These are phyloP conservation scores for Trichomalopsis sarcophagae DNA, from an alignment of 1,140 invertebrate genomes.

Conservation along the genomic window DNA sequence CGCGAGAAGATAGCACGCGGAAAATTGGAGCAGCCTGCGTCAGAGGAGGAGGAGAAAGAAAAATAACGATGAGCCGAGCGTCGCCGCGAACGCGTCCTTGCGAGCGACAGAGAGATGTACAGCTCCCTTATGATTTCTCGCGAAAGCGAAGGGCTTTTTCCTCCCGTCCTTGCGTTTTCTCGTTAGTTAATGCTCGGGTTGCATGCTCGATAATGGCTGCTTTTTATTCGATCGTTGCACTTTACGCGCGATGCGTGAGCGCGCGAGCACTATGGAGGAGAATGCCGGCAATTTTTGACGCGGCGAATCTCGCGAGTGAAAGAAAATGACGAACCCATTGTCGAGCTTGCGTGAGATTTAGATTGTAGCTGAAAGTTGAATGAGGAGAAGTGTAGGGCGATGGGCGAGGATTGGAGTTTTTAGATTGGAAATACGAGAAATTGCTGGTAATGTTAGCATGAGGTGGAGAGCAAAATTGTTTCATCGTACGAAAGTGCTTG, in stretches of 20 bases:
- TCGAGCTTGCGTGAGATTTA: not conserved
- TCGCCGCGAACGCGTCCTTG: not conserved
- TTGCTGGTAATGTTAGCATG: too few relatives aligned
- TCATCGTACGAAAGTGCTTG: too few relatives aligned
- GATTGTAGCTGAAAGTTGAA: not conserved
- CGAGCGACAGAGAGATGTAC: not conserved
- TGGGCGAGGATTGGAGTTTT: not conserved
- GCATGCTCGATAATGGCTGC: conserved; percentile 55
- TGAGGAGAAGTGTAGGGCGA: not conserved
- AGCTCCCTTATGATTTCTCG: not conserved
- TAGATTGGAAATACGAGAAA: not conserved
- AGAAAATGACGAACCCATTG: too few relatives aligned
- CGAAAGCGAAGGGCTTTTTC: not conserved
- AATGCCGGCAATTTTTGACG: not conserved
- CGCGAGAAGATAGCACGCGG: not conserved
- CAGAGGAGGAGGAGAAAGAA: not conserved
- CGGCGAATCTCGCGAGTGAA: not conserved
- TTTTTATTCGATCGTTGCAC: not conserved
- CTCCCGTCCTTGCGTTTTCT: conserved; percentile 37
- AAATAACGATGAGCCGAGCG: not conserved
- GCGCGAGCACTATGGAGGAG: too few relatives aligned
- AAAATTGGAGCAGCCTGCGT: not conserved
- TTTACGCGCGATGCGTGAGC: not conserved
- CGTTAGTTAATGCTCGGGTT: conserved; percentile 57
- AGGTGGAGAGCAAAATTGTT: too few relatives aligned